Conservation (phyloP, 37 sponge, comb jelly and placozoan species). For the Theonella swinhoei region DNA sequence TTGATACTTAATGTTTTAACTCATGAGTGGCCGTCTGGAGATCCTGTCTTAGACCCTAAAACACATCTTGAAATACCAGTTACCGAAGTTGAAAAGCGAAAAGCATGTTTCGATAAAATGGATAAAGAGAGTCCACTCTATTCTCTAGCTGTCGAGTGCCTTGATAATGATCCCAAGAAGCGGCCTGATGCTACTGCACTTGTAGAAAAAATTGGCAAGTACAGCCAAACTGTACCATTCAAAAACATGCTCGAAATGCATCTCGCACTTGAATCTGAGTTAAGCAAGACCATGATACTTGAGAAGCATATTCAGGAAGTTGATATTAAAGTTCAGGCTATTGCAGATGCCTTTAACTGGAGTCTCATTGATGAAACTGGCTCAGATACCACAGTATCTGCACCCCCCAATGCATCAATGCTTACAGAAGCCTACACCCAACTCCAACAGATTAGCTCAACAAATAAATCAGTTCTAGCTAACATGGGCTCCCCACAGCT, state of each 20-base stretch:
- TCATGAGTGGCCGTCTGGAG: constrained; percentile 10
- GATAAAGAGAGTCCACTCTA: not conserved
- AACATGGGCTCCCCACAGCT: not conserved
- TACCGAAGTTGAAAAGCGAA: constrained; percentile 22
- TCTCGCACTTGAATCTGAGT: not conserved
- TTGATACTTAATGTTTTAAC: constrained; percentile 21
- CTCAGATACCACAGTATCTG: not conserved
- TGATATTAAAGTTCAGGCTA: not conserved
- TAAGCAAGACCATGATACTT: not conserved
- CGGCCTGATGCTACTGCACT: not conserved
- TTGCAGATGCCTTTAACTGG: no score
- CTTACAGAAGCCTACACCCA: not conserved
- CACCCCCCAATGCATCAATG: not conserved
- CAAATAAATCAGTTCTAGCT: not conserved
- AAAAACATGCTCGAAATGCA: not conserved
- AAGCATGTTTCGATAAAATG: constrained; percentile 7
- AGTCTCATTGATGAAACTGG: not conserved
- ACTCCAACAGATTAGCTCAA: not conserved
- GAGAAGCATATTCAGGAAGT: not conserved
- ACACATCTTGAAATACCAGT: not conserved
- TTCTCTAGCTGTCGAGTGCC: constrained; percentile 2
- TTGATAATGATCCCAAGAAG: constrained; percentile 2
- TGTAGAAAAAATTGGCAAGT: not conserved
- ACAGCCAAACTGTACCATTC: not conserved
- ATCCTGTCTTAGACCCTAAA: not conserved